phyloP scores from a whole-genome alignment of 1,140 invertebrate species.

The Lepidurus arcticus region DNA sequence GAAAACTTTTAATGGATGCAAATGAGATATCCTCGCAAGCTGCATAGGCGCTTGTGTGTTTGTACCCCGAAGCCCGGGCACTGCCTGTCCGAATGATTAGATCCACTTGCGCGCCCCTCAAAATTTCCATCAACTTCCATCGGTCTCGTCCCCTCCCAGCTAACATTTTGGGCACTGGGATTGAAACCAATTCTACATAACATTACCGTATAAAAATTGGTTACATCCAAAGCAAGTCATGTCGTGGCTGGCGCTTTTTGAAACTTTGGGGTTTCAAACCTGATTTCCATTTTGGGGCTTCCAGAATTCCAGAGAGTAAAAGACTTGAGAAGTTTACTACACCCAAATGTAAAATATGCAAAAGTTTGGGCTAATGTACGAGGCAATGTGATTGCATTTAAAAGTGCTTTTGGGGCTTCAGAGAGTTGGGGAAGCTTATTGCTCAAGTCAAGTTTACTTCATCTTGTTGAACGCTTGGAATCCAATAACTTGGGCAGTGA shows the following conservation, averaged over 20 bases:
- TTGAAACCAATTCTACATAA: constrained; percentile 13
- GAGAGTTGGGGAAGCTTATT: neutral
- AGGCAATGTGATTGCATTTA: constrained; percentile 14
- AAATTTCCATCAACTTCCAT: constrained; percentile 10
- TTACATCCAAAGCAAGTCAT: neutral
- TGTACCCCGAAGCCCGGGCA: neutral
- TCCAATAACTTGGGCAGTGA: neutral
- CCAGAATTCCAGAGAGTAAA: neutral
- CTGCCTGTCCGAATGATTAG: constrained; percentile 1
- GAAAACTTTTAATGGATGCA: constrained; percentile 19
- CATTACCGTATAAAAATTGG: constrained; percentile 5
- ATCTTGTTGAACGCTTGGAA: neutral
- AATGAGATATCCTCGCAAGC: constrained; percentile 2
- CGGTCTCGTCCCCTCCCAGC: neutral
- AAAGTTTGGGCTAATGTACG: neutral
- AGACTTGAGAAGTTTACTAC: neutral
- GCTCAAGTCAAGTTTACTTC: neutral
- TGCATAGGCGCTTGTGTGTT: neutral
- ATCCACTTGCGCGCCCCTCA: constrained; percentile 9
- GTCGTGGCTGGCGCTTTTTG: neutral
- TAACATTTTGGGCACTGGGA: neutral
- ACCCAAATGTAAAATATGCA: neutral
- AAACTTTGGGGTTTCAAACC: neutral
- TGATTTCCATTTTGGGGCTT: neutral
- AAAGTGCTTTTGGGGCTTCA: neutral